A percentile compares a stretch with the other conserved stretches of the same genome.
These are phyloP conservation scores for Rhysida immarginata DNA, from an alignment of 1,140 invertebrate genomes.

Conservation along the genomic window DNA sequence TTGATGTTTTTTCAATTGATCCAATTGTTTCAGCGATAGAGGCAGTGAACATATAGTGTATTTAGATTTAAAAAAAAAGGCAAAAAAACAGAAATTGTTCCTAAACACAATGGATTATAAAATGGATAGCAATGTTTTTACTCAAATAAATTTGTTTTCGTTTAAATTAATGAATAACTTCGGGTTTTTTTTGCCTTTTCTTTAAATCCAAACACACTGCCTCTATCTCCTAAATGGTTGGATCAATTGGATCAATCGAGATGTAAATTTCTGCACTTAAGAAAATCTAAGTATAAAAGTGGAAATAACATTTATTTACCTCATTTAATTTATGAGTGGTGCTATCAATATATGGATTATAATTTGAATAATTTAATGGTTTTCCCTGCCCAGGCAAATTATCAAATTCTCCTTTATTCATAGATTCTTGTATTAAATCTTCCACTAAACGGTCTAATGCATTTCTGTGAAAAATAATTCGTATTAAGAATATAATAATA, in stretches of 20 bases:
- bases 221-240: no score
- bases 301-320: no score
- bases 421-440: conserved; percentile 77
- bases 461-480: no score
- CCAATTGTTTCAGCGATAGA: background rate
- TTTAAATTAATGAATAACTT: no score
- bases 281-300: conserved; percentile 23
- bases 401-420: conserved; percentile 72
- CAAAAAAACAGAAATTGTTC: no score
- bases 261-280: background rate
- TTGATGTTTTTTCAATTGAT: no score
- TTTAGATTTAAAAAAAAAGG: no score
- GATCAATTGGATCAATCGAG: no score
- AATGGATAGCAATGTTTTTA: background rate
- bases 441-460: conserved; percentile 74
- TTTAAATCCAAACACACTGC: no score
- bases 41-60: background rate
- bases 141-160: no score
- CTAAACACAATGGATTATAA: no score
- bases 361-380: conserved; percentile 47
- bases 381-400: conserved; percentile 66
- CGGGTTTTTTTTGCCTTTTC: no score
- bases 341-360: conserved; percentile 73
- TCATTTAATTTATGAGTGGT: conserved; percentile 78
- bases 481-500: conserved; percentile 15